These are phyloP conservation scores for Hyles lineata DNA, from an alignment of 2,888 invertebrate species.

Conservation along the genomic window DNA sequence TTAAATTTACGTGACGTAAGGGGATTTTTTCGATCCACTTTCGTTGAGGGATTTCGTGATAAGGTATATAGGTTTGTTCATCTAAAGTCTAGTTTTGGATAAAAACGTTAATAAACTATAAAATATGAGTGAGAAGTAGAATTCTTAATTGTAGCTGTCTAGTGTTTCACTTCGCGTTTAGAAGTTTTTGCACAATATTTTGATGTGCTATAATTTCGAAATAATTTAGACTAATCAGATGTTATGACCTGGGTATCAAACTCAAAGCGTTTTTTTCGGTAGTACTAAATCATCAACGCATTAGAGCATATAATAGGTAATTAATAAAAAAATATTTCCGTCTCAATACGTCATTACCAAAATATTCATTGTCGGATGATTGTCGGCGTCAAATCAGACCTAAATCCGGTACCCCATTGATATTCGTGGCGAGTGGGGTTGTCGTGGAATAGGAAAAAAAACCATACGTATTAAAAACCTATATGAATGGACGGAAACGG, in stretches of 20 bases:
- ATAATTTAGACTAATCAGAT: no score
- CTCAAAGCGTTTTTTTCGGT: no score
- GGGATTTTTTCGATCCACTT: neutral
- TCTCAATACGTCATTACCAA: neutral
- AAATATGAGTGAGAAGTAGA: no score
- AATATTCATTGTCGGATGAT: neutral
- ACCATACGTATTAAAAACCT: conserved; percentile 52
- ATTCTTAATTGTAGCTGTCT: no score
- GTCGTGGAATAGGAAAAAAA: conserved; percentile 61
- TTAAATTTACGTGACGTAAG: conserved; percentile 14
- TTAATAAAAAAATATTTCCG: neutral
- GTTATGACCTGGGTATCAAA: no score
- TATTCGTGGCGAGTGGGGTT: conserved; percentile 56
- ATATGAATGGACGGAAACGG: conserved; percentile 76
- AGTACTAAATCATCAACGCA: no score
- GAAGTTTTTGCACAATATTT: no score
- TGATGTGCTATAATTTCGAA: no score
- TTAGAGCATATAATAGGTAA: neutral
- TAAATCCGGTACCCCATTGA: conserved; percentile 43
- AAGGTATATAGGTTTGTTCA: neutral
- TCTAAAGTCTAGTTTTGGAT: neutral
- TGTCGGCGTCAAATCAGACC: neutral
- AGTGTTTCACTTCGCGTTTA: no score
- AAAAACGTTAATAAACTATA: no score
- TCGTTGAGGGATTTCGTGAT: neutral